Percentiles rank a stretch among this genome's conserved stretches.
Evolutionary conservation across 1,140 invertebrate species (phyloP).

Genomic region (Pseudoatta argentina): DNA sequence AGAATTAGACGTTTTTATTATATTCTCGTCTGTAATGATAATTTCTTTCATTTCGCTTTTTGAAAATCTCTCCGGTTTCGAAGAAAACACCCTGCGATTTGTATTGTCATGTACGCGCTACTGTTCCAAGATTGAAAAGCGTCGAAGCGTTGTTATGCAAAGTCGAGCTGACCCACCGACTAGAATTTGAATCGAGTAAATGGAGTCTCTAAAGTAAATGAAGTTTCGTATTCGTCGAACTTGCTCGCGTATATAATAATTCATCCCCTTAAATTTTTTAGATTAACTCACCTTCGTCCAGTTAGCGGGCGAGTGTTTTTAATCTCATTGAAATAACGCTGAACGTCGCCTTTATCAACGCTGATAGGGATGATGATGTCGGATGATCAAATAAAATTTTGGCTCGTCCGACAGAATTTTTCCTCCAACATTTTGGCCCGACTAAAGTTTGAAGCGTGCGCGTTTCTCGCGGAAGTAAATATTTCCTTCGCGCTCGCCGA

Average conservation of each 20-base stretch:
- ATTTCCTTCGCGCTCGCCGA: constrained; percentile 51
- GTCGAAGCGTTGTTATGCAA: neutral
- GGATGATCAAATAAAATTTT: constrained; percentile 32
- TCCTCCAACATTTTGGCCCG: neutral
- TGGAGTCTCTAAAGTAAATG: neutral
- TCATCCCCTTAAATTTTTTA: neutral
- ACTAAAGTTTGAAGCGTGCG: neutral
- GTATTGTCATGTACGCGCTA: neutral
- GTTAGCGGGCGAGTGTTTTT: neutral
- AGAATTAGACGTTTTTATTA: neutral
- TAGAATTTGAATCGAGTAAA: constrained; percentile 1
- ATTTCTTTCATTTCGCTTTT: neutral
- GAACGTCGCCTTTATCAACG: too few relatives aligned
- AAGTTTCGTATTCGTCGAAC: neutral
- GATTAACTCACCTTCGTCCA: neutral
- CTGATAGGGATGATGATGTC: neutral
- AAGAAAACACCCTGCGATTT: neutral
- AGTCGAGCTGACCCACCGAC: neutral
- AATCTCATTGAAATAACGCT: neutral
- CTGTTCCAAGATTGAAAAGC: neutral
- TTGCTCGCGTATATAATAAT: neutral
- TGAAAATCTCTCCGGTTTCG: neutral
- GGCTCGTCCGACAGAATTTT: neutral
- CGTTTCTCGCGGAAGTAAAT: constrained; percentile 50
- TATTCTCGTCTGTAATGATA: neutral